These are phyloP conservation scores for Catocala fraxini DNA, from an alignment of 2,888 invertebrate genomes.

Conservation along the genomic window DNA sequence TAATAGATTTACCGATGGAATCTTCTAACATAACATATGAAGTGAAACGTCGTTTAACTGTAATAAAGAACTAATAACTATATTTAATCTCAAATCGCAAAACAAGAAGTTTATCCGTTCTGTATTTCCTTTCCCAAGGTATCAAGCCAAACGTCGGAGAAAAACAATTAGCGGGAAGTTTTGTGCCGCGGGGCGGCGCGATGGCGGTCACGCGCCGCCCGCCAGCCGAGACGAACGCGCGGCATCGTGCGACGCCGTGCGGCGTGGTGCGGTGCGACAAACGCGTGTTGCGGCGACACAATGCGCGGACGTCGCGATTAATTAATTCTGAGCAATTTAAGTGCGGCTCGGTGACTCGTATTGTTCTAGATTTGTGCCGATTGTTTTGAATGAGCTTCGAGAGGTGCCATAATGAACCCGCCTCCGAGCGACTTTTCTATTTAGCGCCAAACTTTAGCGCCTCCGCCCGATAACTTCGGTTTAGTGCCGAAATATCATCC, in stretches of 20 bases:
- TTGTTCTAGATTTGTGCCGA: slow-evolving; percentile 50
- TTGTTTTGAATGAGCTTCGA: slow-evolving; percentile 55
- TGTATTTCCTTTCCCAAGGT: slow-evolving; percentile 59
- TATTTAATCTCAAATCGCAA: slow-evolving; percentile 52
- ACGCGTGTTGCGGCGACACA: slow-evolving; percentile 45
- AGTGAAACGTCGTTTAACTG: neutral
- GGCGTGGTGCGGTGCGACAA: slow-evolving; percentile 12
- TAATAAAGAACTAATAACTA: slow-evolving; percentile 36
- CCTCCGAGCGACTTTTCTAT: slow-evolving; percentile 46
- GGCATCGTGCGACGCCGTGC: slow-evolving; percentile 24
- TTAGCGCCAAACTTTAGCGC: slow-evolving; percentile 38
- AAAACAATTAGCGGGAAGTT: slow-evolving; percentile 66
- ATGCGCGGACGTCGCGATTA: slow-evolving; percentile 53
- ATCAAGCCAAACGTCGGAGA: slow-evolving; percentile 58
- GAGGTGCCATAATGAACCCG: slow-evolving; percentile 48
- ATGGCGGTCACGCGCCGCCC: slow-evolving; percentile 13
- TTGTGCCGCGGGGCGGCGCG: slow-evolving; percentile 14
- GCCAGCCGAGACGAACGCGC: slow-evolving; percentile 13
- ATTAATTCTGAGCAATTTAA: slow-evolving; percentile 59
- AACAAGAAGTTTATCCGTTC: slow-evolving; percentile 59
- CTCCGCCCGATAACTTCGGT: slow-evolving; percentile 29
- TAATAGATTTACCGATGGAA: no score
- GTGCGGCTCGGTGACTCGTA: slow-evolving; percentile 47
- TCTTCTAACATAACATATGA: no score
- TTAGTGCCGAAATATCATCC: slow-evolving; percentile 22